These are phyloP conservation scores for Folsomia candida DNA, from an alignment of 2,888 invertebrate species.

Conservation along the genomic window DNA sequence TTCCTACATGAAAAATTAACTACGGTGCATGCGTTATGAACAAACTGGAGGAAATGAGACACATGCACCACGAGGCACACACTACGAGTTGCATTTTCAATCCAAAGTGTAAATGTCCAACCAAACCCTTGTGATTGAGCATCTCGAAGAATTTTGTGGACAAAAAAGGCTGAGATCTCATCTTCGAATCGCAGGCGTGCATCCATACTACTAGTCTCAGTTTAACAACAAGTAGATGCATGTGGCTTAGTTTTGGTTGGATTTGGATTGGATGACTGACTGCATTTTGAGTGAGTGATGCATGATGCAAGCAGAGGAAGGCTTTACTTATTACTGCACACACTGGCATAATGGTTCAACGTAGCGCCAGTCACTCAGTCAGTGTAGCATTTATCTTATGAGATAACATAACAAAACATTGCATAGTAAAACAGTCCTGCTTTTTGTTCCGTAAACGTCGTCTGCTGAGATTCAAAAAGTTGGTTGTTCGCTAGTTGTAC, in stretches of 20 bases:
- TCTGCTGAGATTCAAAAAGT: neutral
- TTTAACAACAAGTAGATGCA: neutral
- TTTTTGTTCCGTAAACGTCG: constrained; percentile 3
- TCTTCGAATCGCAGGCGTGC: neutral
- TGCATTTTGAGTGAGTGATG: neutral
- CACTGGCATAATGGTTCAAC: neutral
- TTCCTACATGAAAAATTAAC: too few species aligned
- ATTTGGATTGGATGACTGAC: constrained; percentile 1
- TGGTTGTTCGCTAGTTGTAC: neutral
- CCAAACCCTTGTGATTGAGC: neutral
- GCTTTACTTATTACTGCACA: neutral
- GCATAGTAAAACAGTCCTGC: constrained; percentile 5
- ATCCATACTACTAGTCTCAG: neutral
- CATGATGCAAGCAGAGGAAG: neutral
- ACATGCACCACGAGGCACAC: too few species aligned
- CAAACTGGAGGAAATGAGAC: neutral
- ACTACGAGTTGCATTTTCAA: neutral
- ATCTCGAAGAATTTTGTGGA: neutral
- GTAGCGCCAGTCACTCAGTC: neutral
- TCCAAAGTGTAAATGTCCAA: neutral
- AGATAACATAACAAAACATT: constrained; percentile 1
- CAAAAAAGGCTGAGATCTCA: neutral
- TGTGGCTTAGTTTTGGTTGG: neutral
- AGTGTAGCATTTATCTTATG: too few species aligned
- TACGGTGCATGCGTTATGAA: neutral